These are phyloP conservation scores for Montipora cactus DNA, from an alignment of 64 coral and sea anemone genomes.

Conservation along the genomic window DNA sequence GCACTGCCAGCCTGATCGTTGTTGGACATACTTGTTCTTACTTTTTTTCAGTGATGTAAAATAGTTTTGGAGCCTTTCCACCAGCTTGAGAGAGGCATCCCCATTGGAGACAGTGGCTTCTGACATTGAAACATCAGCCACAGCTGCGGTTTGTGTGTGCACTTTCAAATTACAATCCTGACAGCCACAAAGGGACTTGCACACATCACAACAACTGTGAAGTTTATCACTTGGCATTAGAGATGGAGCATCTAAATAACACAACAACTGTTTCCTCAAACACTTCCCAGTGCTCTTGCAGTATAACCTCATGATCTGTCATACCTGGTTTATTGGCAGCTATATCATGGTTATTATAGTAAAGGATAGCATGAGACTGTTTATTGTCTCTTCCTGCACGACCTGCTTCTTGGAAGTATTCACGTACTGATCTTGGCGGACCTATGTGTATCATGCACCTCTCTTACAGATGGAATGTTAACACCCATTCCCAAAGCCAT, in stretches of 20 bases:
- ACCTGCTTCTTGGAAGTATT: conserved; percentile 54
- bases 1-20: too few species aligned
- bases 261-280: conserved; percentile 31
- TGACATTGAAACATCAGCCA: too few species aligned
- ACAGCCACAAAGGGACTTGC: too few species aligned
- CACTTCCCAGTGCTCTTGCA: conserved; percentile 37
- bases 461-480: not conserved
- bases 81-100: too few species aligned
- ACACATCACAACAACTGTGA: too few species aligned
- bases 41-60: too few species aligned
- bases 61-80: too few species aligned
- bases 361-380: conserved; percentile 18
- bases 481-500: conserved; percentile 68
- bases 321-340: conserved; percentile 59
- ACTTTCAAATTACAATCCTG: too few species aligned
- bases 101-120: too few species aligned
- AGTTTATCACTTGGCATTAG: too few species aligned
- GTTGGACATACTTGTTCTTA: too few species aligned
- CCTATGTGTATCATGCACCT: not conserved
- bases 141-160: too few species aligned
- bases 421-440: conserved; percentile 8
- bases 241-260: not conserved
- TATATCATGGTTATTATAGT: conserved; percentile 71
- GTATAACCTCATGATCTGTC: conserved; percentile 29
- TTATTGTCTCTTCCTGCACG: conserved; percentile 31